phyloP scores from a whole-genome alignment of 2,113 vertebrate species.

The Ictidomys tridecemlineatus region DNA sequence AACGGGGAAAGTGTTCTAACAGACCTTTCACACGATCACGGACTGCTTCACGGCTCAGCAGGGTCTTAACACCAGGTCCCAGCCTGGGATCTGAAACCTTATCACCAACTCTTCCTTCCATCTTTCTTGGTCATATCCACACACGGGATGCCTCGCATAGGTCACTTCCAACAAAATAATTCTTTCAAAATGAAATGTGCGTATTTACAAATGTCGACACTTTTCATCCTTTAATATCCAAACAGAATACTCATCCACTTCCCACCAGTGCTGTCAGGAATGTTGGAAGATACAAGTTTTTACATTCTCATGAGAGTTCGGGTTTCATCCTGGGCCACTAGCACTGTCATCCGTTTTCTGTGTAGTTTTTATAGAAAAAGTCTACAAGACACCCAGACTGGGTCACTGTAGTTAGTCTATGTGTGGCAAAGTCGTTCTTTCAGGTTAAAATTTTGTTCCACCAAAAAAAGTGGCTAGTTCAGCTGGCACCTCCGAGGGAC shows the following conservation, averaged over 20 bases:
- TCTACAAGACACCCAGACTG: background rate
- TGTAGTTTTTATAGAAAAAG: background rate
- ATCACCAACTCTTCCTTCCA: background rate
- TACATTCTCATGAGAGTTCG: background rate
- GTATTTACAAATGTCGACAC: background rate
- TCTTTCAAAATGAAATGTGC: background rate
- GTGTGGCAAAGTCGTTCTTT: background rate
- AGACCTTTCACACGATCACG: background rate
- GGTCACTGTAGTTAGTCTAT: background rate
- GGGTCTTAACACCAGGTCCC: accelerated
- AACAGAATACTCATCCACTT: accelerated
- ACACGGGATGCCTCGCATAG: accelerated
- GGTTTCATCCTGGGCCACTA: accelerated
- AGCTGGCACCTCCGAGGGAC: background rate
- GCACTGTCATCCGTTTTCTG: background rate
- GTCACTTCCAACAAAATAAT: background rate
- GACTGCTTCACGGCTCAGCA: accelerated
- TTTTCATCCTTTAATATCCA: too few species aligned
- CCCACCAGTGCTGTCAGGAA: background rate
- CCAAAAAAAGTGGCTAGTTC: background rate
- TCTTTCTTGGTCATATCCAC: background rate
- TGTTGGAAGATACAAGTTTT: background rate
- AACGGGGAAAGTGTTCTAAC: background rate
- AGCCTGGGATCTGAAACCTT: accelerated
- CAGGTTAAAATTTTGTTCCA: background rate